A percentile compares a stretch with the other conserved stretches of the same genome.
Evolutionary conservation across 2,797 vertebrate species (phyloP).

Genomic region (Platyrinchus mystaceus): DNA sequence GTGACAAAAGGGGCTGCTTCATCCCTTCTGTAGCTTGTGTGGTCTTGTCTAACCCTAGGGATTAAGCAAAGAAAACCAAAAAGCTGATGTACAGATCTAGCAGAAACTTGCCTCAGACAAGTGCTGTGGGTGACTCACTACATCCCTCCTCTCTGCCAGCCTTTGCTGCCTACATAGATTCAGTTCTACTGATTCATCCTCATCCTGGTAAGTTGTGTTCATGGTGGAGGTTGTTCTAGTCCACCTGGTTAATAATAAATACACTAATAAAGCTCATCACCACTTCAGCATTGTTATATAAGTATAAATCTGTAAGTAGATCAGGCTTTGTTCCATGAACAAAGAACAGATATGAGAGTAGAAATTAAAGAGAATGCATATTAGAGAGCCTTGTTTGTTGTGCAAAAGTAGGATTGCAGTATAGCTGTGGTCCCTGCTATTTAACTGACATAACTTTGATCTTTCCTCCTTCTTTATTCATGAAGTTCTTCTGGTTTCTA

Average conservation of each 20-base stretch:
- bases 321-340: not conserved
- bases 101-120: not conserved
- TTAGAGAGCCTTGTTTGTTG: not conserved
- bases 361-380: not conserved
- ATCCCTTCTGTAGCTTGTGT: not conserved
- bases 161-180: not conserved
- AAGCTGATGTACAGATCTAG: not conserved
- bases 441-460: not conserved
- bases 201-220: not conserved
- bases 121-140: not conserved
- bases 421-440: not conserved
- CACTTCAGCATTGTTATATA: not conserved
- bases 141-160: not conserved
- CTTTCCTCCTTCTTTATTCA: not conserved
- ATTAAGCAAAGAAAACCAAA: not conserved
- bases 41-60: not conserved
- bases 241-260: conserved; percentile 30
- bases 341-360: not conserved
- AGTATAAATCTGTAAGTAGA: not conserved
- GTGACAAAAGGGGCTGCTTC: not conserved
- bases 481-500: not conserved
- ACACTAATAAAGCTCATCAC: not conserved
- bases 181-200: not conserved
- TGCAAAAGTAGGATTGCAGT: not conserved
- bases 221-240: not conserved